These are phyloP conservation scores for Drosophila paramelanica DNA, from an alignment of 2,888 invertebrate species.

Conservation along the genomic window DNA sequence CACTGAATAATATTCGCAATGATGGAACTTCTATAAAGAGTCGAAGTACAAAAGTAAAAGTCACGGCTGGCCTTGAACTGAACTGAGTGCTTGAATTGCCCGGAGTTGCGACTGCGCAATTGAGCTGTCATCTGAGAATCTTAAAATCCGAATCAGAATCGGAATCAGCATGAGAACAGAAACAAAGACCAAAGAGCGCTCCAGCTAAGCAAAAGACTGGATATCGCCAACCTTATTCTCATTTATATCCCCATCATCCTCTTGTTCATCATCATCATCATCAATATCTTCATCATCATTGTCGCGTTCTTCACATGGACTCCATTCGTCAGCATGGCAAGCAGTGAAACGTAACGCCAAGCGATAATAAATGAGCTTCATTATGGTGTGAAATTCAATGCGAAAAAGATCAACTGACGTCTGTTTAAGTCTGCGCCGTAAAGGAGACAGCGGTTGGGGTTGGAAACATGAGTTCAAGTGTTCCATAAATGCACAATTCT, in stretches of 20 bases:
- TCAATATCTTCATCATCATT: conserved; percentile 2
- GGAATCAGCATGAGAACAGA: conserved; percentile 18
- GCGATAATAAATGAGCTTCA: conserved; percentile 56
- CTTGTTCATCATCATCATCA: neutral
- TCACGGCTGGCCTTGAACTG: conserved; percentile 57
- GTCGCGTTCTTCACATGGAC: conserved; percentile 12
- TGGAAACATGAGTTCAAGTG: conserved; percentile 35
- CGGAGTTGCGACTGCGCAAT: conserved; percentile 64
- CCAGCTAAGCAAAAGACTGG: conserved; percentile 12
- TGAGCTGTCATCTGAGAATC: conserved; percentile 55
- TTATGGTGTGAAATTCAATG: conserved; percentile 53
- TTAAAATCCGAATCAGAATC: conserved; percentile 13
- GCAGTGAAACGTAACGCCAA: conserved; percentile 47
- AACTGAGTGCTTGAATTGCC: conserved; percentile 7
- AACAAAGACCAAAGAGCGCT: conserved; percentile 15
- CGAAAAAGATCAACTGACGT: conserved; percentile 38
- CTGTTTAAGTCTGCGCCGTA: conserved; percentile 13
- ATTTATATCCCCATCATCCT: conserved; percentile 6
- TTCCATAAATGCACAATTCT: conserved; percentile 52
- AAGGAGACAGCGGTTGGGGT: neutral
- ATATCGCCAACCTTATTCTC: conserved; percentile 14
- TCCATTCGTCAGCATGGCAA: conserved; percentile 26
- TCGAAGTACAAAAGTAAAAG: conserved; percentile 24
- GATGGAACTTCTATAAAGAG: neutral
- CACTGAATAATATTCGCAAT: neutral